These are phyloP conservation scores for Siphamia tubifer DNA, from an alignment of 2,113 vertebrate species.

Conservation along the genomic window DNA sequence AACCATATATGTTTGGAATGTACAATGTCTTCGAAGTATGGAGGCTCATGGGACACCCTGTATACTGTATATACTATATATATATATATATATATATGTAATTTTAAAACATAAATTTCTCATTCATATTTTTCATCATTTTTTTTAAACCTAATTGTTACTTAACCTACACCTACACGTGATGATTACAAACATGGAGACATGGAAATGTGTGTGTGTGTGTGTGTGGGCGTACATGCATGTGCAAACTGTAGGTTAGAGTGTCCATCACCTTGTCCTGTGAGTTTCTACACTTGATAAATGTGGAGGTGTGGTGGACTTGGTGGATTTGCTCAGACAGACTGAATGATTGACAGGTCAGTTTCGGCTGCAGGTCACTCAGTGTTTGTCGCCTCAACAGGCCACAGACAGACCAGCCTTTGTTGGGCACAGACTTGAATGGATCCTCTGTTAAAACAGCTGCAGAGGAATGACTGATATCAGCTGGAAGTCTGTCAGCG, in stretches of 20 bases:
- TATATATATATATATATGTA: no score
- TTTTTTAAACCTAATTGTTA: no score
- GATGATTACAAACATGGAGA: no score
- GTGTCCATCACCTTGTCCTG: not conserved
- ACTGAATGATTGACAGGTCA: conserved; percentile 63
- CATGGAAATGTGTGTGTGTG: not conserved
- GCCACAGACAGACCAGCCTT: conserved; percentile 49
- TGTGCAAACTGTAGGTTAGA: not conserved
- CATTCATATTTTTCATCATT: no score
- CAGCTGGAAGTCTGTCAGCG: not conserved
- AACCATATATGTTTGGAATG: no score
- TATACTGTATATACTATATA: no score
- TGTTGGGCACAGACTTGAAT: conserved; percentile 49
- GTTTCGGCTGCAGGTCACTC: conserved; percentile 58
- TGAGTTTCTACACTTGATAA: conserved; percentile 23
- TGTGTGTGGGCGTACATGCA: no score
- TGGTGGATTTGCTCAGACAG: conserved; percentile 69
- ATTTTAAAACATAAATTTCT: no score
- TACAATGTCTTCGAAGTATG: no score
- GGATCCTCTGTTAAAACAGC: conserved; percentile 28
- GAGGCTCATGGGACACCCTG: no score
- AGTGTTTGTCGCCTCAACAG: conserved; percentile 31
- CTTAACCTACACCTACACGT: no score
- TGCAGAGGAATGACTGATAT: conserved; percentile 34
- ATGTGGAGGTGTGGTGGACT: conserved; percentile 38